phyloP scores from a whole-genome alignment of 1,140 invertebrate species.

The Sarcophaga peregrina region DNA sequence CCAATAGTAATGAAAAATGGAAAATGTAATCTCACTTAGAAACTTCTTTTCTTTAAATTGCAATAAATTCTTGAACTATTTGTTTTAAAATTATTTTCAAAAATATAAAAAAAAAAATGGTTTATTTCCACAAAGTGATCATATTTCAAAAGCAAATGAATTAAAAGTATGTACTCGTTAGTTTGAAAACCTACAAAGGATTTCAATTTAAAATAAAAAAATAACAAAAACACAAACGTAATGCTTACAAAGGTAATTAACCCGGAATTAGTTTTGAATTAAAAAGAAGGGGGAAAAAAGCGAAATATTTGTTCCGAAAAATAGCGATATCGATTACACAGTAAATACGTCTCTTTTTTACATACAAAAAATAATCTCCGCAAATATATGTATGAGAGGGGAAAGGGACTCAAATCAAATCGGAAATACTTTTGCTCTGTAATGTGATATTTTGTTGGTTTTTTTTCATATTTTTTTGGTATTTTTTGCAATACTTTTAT shows the following conservation, averaged over 20 bases:
- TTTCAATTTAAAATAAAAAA: neutral
- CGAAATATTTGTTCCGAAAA: neutral
- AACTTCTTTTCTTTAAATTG: neutral
- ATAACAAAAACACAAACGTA: neutral
- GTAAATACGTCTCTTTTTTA: neutral
- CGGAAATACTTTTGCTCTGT: neutral
- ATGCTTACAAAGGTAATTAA: slow-evolving; percentile 27
- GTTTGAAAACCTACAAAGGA: slow-evolving; percentile 19
- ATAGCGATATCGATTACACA: slow-evolving; percentile 21
- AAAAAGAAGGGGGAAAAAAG: neutral
- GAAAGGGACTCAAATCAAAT: neutral
- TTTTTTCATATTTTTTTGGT: neutral
- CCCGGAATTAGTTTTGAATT: slow-evolving; percentile 4
- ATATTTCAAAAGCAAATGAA: neutral
- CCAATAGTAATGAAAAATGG: too few relatives aligned
- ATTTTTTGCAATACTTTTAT: too few relatives aligned
- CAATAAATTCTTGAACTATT: too few relatives aligned
- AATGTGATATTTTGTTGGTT: neutral
- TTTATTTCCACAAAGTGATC: neutral
- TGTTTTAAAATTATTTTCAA: too few relatives aligned
- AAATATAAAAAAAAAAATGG: too few relatives aligned
- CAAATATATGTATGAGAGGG: neutral
- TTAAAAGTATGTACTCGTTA: neutral
- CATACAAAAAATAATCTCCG: too few relatives aligned
- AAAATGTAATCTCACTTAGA: too few relatives aligned